These are phyloP conservation scores for Herpetotheres cachinnans DNA, from an alignment of 2,113 vertebrate genomes.

Conservation along the genomic window DNA sequence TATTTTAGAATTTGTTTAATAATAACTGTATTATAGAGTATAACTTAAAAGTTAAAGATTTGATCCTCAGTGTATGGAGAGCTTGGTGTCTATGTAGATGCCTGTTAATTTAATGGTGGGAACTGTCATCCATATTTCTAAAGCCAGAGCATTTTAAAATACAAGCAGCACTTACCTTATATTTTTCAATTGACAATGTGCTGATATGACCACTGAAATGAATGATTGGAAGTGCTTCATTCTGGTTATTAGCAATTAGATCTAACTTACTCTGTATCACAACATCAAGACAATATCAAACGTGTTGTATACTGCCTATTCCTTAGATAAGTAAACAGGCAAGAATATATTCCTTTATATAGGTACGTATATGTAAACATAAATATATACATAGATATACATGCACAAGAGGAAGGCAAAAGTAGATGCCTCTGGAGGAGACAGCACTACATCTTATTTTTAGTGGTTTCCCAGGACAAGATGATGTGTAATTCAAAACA, in stretches of 20 bases:
- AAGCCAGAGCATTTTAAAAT: not conserved
- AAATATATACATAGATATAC: not conserved
- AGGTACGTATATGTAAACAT: not conserved
- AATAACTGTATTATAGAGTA: not conserved
- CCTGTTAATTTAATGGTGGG: not conserved
- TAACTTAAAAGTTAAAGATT: not conserved
- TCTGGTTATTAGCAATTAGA: not conserved
- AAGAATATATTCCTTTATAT: not conserved
- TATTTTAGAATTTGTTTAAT: not conserved
- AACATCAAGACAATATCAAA: not conserved
- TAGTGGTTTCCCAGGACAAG: not conserved
- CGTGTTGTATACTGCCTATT: not conserved
- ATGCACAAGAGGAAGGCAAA: not conserved
- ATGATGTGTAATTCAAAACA: not conserved
- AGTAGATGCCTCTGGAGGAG: not conserved
- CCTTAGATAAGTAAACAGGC: not conserved
- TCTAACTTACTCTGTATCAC: not conserved
- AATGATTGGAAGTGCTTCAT: not conserved
- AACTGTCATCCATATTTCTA: not conserved
- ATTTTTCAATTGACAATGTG: not conserved
- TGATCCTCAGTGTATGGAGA: not conserved
- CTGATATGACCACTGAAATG: not conserved
- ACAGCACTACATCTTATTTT: not conserved
- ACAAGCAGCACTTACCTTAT: not conserved
- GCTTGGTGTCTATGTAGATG: not conserved